Percentiles rank a stretch among this genome's conserved stretches.
phyloP scores from a whole-genome alignment of 2,888 invertebrate species.

The Erpobdella octoculata region DNA sequence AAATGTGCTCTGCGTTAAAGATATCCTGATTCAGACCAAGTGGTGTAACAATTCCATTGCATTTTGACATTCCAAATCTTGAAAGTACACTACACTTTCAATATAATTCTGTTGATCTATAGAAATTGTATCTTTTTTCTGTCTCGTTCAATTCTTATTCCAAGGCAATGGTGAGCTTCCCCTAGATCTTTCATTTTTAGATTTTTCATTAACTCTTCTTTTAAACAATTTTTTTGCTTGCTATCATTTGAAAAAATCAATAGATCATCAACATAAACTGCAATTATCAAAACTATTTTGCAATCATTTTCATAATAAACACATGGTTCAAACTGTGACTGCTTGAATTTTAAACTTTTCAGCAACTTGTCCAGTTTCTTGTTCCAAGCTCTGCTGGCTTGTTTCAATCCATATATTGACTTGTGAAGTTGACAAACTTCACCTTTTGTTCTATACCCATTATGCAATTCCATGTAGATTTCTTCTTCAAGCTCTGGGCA shows the following conservation, averaged over 20 bases:
- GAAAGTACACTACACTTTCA: no score
- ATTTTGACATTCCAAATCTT: not conserved
- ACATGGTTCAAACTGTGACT: not conserved
- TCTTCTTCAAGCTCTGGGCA: slow-evolving; percentile 13
- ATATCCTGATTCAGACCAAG: not conserved
- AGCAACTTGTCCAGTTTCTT: slow-evolving; percentile 13
- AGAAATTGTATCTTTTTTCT: not conserved
- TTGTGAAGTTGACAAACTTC: not conserved
- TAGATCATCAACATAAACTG: slow-evolving; percentile 12
- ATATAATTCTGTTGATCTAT: no score
- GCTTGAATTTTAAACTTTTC: not conserved
- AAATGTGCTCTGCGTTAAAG: not conserved
- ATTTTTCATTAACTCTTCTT: not conserved
- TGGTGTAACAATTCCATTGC: slow-evolving; percentile 5
- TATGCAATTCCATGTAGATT: slow-evolving; percentile 5
- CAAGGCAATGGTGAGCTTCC: not conserved
- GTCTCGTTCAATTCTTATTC: slow-evolving; percentile 3
- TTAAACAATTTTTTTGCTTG: not conserved
- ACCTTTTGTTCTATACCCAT: not conserved
- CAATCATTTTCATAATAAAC: not conserved
- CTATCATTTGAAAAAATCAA: slow-evolving; percentile 12
- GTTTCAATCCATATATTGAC: no score
- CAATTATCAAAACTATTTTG: not conserved
- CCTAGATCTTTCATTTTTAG: slow-evolving; percentile 18
- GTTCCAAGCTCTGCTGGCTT: slow-evolving; percentile 17